Evolutionary conservation across 2,797 vertebrate species (phyloP).

Genomic region (Crax fasciolata): DNA sequence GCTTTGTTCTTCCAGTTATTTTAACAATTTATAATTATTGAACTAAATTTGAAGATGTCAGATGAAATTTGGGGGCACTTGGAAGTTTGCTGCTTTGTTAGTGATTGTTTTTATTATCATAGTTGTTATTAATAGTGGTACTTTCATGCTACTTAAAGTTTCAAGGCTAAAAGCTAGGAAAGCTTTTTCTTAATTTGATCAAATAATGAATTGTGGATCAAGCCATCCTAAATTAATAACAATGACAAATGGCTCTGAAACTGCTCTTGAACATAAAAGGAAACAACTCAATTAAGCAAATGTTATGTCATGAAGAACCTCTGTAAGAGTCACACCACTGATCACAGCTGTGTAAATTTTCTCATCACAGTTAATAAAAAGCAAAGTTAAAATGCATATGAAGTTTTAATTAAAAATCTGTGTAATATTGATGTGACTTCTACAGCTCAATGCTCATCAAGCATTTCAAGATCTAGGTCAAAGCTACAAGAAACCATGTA

Average conservation of each 20-base stretch:
- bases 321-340: slow-evolving; percentile 5
- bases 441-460: slow-evolving; percentile 37
- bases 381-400: slow-evolving; percentile 62
- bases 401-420: slow-evolving; percentile 73
- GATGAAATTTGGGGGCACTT: slow-evolving; percentile 11
- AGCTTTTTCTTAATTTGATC: slow-evolving; percentile 48
- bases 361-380: slow-evolving; percentile 65
- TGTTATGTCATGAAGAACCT: slow-evolving; percentile 58
- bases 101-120: not conserved
- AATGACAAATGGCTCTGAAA: slow-evolving; percentile 59
- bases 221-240: slow-evolving; percentile 74
- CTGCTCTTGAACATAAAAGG: slow-evolving; percentile 67
- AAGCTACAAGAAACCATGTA: not conserved
- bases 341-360: slow-evolving; percentile 67
- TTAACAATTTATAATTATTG: not conserved
- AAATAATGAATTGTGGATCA: slow-evolving; percentile 58
- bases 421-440: slow-evolving; percentile 27
- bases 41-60: not conserved
- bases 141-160: slow-evolving; percentile 3
- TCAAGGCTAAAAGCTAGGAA: slow-evolving; percentile 17
- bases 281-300: slow-evolving; percentile 71
- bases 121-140: slow-evolving; percentile 17
- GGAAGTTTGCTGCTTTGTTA: slow-evolving; percentile 11
- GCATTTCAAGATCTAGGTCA: slow-evolving; percentile 31
- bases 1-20: not conserved